A percentile compares a stretch with the other conserved stretches of the same genome.
Evolutionary conservation across 1,140 invertebrate species (phyloP).

Genomic region (Maniola jurtina): DNA sequence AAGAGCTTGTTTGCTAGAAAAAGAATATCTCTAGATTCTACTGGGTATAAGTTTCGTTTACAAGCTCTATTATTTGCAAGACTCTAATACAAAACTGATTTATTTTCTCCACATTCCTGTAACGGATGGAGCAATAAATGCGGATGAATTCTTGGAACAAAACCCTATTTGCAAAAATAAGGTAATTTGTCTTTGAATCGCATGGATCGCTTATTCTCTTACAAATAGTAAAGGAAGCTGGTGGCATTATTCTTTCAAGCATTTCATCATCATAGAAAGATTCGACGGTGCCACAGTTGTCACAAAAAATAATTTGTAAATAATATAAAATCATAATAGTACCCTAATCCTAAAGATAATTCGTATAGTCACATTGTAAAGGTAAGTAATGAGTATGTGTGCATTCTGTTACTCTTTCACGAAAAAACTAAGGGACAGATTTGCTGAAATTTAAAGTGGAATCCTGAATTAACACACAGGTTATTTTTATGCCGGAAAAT

Average conservation of each 20-base stretch:
- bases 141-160: conserved; percentile 7
- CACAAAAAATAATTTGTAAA: too few species aligned
- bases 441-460: too few species aligned
- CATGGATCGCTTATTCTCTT: background rate
- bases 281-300: too few species aligned
- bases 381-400: too few species aligned
- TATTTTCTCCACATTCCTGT: background rate
- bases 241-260: background rate
- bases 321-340: too few species aligned
- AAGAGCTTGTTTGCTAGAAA: background rate
- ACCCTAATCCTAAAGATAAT: too few species aligned
- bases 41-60: background rate
- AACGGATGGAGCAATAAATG: conserved; percentile 9
- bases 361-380: too few species aligned
- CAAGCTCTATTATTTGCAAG: background rate
- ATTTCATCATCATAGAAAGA: too few species aligned
- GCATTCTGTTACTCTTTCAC: too few species aligned
- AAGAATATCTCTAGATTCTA: background rate
- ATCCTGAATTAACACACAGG: too few species aligned
- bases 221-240: background rate
- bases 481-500: too few species aligned
- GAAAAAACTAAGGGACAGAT: too few species aligned
- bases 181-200: conserved; percentile 8
- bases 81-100: conserved; percentile 9
- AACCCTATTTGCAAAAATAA: conserved; percentile 13